phyloP scores from a whole-genome alignment of 2,797 vertebrate species.

The Lithobates sylvaticus region DNA sequence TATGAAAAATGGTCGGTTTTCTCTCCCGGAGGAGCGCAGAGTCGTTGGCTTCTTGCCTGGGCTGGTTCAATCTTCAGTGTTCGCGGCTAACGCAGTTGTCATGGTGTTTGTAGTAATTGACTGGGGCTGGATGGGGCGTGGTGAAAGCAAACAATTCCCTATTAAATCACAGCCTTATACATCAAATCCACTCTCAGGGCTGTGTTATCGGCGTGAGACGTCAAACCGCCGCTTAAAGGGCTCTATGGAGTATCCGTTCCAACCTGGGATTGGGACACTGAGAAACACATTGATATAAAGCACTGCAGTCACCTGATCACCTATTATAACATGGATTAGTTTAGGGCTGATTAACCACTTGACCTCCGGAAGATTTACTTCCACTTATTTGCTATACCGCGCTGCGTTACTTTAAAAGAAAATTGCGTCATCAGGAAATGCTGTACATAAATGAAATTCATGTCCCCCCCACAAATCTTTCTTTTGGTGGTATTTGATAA shows the following conservation, averaged over 20 bases:
- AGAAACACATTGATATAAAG: no score
- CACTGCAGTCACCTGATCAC: no score
- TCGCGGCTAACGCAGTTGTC: constrained; percentile 11
- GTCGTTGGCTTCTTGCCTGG: constrained; percentile 30
- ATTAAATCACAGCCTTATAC: not conserved
- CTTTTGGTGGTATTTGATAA: no score
- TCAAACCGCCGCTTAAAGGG: not conserved
- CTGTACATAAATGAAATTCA: no score
- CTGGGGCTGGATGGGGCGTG: constrained; percentile 4
- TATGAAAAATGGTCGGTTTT: constrained; percentile 14
- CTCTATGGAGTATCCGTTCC: not conserved
- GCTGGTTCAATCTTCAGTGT: constrained; percentile 2
- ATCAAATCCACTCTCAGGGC: not conserved
- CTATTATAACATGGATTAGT: no score
- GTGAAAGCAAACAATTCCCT: not conserved
- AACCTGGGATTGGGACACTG: no score
- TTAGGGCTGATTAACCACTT: no score
- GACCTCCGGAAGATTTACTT: no score
- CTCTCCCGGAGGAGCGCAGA: not conserved
- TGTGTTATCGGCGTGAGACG: not conserved
- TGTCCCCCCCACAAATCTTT: no score
- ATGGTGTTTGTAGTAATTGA: constrained; percentile 39
- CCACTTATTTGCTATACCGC: no score
- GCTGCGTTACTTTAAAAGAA: no score
- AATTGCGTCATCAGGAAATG: no score